Conservation (phyloP, 2,888 invertebrate genomes). For the Ichneumon xanthorius region DNA sequence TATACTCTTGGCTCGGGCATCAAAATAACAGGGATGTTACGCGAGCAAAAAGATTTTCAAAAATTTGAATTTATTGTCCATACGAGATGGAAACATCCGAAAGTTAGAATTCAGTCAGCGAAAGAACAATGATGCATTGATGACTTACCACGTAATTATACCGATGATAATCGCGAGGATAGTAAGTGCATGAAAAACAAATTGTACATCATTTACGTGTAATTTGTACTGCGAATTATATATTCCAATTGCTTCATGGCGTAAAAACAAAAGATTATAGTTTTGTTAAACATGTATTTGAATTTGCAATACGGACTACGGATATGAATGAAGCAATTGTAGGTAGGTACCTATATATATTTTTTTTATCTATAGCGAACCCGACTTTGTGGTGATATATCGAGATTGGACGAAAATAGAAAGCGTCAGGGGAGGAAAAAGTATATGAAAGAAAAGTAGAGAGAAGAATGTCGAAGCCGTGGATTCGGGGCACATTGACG, state of each 20-base stretch:
- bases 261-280: background rate
- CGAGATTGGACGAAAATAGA: slow-evolving; percentile 57
- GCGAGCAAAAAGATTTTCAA: background rate
- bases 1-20: background rate
- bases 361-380: background rate
- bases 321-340: background rate
- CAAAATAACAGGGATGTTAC: background rate
- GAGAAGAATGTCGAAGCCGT: background rate
- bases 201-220: background rate
- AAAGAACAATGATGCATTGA: background rate
- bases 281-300: background rate
- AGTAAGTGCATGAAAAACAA: background rate
- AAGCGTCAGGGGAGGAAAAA: slow-evolving; percentile 22
- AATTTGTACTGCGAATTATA: background rate
- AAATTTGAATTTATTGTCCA: background rate
- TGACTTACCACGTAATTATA: background rate
- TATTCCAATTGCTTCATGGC: background rate
- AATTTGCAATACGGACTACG: background rate
- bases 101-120: background rate
- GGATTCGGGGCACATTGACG: slow-evolving; percentile 24
- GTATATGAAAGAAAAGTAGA: background rate
- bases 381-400: slow-evolving; percentile 38
- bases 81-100: background rate
- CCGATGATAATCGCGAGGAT: background rate
- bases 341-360: background rate